Conservation (phyloP, 2,797 vertebrate species). For the Enteromius unitaeniatus region DNA sequence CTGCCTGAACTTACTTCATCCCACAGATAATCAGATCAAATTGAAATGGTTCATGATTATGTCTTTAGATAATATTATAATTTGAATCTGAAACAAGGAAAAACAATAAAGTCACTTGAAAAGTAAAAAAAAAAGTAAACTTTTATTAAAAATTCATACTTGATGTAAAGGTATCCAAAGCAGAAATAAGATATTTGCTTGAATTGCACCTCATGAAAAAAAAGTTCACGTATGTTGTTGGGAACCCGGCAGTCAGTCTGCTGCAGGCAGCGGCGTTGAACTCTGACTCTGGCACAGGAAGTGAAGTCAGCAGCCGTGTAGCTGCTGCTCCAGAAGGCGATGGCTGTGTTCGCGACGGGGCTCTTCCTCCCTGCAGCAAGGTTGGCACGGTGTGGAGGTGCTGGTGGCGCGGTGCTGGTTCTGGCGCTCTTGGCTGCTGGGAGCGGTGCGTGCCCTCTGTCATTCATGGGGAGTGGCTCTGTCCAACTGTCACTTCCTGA, state of each 20-base stretch:
- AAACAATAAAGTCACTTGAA: not conserved
- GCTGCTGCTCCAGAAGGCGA: conserved; percentile 63
- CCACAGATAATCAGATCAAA: not conserved
- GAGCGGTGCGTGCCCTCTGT: conserved; percentile 91
- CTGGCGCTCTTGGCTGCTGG: conserved; percentile 82
- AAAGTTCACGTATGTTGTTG: not conserved
- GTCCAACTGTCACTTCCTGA: conserved; percentile 97
- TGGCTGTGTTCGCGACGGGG: conserved; percentile 60
- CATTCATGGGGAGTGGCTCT: conserved; percentile 91
- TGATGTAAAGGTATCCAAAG: not conserved
- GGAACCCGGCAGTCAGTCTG: conserved; percentile 17
- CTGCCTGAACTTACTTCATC: not conserved
- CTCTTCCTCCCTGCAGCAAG: conserved; percentile 67
- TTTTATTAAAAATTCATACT: not conserved
- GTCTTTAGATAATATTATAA: not conserved
- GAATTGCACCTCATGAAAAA: not conserved
- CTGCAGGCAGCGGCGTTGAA: conserved; percentile 69
- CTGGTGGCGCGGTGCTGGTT: conserved; percentile 78
- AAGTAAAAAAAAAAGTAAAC: not conserved
- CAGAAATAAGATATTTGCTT: not conserved
- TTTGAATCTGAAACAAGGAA: not conserved
- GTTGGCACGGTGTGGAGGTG: conserved; percentile 83
- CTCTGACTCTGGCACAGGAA: conserved; percentile 68
- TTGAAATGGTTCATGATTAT: not conserved
- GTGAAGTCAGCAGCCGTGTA: conserved; percentile 58